Conservation (phyloP, 1,140 invertebrate genomes). For the Hycleus cichorii region DNA sequence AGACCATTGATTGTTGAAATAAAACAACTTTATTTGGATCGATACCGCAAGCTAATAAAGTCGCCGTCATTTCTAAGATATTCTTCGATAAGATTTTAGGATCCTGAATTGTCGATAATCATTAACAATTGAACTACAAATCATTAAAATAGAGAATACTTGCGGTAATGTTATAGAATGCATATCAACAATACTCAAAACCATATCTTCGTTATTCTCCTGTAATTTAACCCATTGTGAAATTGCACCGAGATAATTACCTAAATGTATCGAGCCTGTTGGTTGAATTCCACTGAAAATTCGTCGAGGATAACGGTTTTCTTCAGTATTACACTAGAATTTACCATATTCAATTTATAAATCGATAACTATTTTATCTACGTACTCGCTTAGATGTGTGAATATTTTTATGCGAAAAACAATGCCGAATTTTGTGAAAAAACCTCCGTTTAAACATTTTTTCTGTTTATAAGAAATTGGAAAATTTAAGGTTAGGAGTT, state of each 20-base stretch:
- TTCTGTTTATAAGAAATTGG: too few species aligned
- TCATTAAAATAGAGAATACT: constrained; percentile 41
- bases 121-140: not conserved
- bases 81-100: constrained; percentile 58
- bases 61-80: constrained; percentile 72
- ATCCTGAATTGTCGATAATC: constrained; percentile 47
- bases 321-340: too few species aligned
- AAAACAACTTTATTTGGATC: constrained; percentile 74
- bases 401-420: too few species aligned
- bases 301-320: constrained; percentile 38
- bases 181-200: constrained; percentile 87
- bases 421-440: too few species aligned
- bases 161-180: constrained; percentile 89
- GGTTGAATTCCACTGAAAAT: constrained; percentile 95
- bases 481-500: too few species aligned
- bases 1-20: constrained; percentile 83
- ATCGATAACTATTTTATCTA: too few species aligned
- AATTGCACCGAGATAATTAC: constrained; percentile 95
- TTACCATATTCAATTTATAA: too few species aligned
- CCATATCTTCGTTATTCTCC: constrained; percentile 59
- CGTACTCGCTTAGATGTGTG: too few species aligned
- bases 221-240: constrained; percentile 81
- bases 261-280: constrained; percentile 87
- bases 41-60: constrained; percentile 85
- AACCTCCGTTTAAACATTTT: too few species aligned